Evolutionary conservation across 30 jellyfish, hydroid and myxozoan species (phyloP).

Genomic region (Turritopsis rubra): DNA sequence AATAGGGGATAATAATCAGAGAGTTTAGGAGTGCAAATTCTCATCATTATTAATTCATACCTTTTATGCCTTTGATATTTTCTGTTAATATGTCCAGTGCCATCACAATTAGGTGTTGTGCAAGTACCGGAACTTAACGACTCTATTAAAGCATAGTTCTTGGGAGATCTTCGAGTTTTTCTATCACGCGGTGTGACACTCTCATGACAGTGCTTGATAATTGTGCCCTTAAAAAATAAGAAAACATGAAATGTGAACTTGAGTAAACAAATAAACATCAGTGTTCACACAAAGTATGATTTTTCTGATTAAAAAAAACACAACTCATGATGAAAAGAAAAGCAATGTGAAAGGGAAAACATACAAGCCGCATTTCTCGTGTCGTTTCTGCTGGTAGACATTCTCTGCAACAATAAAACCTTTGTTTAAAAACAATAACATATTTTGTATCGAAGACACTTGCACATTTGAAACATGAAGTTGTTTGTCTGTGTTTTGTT

Average conservation of each 20-base stretch:
- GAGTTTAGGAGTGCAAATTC: no score
- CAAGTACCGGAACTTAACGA: conserved; percentile 12
- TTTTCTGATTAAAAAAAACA: no score
- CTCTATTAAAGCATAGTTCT: neutral
- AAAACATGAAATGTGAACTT: no score
- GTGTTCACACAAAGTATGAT: no score
- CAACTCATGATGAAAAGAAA: neutral
- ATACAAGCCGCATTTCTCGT: conserved; percentile 49
- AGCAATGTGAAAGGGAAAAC: neutral
- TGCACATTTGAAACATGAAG: conserved; percentile 48
- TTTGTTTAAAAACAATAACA: conserved; percentile 50
- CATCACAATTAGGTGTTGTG: conserved; percentile 64
- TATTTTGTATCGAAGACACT: conserved; percentile 36
- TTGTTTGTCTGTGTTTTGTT: neutral
- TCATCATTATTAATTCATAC: neutral
- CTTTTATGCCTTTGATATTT: neutral
- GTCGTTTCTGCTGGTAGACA: conserved; percentile 63
- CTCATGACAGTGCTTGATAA: conserved; percentile 51
- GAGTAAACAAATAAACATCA: no score
- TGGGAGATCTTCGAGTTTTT: conserved; percentile 30
- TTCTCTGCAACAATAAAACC: conserved; percentile 56
- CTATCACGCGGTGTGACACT: conserved; percentile 34
- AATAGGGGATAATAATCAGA: no score
- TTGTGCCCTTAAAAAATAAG: conserved; percentile 53
- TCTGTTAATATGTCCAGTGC: conserved; percentile 50